A percentile compares a stretch with the other conserved stretches of the same genome.
phyloP scores from a whole-genome alignment of 2,797 vertebrate genomes.

The Channallabes apus region DNA sequence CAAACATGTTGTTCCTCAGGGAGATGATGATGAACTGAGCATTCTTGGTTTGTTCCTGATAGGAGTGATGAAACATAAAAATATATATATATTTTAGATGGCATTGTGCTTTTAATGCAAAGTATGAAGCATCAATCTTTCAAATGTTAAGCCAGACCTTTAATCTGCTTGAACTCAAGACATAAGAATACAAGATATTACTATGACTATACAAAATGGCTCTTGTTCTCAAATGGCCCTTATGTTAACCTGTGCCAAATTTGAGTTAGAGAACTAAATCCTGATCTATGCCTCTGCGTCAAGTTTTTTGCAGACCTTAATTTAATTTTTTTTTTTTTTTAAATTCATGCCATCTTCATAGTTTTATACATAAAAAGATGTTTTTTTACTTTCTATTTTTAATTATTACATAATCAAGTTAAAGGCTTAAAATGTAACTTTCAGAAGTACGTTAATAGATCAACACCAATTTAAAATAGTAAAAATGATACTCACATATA shows the following conservation, averaged over 20 bases:
- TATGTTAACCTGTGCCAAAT: background rate
- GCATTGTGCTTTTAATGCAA: background rate
- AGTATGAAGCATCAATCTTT: background rate
- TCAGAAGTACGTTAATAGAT: background rate
- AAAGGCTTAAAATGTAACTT: background rate
- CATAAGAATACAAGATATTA: background rate
- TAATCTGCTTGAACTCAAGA: background rate
- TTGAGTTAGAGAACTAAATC: background rate
- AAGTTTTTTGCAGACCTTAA: too few species aligned
- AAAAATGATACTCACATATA: slow-evolving; percentile 85
- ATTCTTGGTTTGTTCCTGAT: slow-evolving; percentile 96
- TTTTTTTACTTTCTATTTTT: too few species aligned
- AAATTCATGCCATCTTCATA: background rate
- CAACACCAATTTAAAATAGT: background rate
- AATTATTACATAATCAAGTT: background rate
- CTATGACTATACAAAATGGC: background rate
- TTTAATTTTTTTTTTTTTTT: background rate
- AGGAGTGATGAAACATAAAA: background rate
- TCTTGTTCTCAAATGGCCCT: background rate
- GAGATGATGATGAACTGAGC: slow-evolving; percentile 99
- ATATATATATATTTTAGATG: too few species aligned
- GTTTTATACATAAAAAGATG: background rate
- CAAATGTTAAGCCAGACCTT: background rate
- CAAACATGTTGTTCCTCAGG: slow-evolving; percentile 98
- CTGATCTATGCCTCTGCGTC: too few species aligned